Evolutionary conservation across 2,113 vertebrate genomes (phyloP).

Genomic region (Pitta sordida): DNA sequence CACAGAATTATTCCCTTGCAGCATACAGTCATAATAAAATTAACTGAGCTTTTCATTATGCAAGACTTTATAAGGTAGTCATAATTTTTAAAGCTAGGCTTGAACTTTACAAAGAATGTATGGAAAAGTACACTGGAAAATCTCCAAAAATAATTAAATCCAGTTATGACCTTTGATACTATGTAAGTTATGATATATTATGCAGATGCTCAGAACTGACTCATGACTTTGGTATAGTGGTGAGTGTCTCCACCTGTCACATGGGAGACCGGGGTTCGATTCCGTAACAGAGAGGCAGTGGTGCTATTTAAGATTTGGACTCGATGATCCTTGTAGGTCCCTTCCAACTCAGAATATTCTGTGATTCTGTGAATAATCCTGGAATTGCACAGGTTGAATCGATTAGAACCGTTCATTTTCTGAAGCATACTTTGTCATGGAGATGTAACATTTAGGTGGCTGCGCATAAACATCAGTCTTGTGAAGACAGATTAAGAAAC

Average conservation of each 20-base stretch:
- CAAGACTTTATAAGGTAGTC: background rate
- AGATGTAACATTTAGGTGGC: background rate
- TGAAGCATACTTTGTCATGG: background rate
- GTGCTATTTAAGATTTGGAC: too few species aligned
- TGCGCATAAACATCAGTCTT: background rate
- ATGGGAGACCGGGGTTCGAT: too few species aligned
- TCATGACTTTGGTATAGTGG: too few species aligned
- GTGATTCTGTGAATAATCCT: background rate
- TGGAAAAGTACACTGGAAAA: background rate
- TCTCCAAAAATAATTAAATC: background rate
- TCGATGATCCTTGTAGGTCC: too few species aligned
- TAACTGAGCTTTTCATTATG: background rate
- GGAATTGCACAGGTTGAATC: background rate
- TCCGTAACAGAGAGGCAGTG: too few species aligned
- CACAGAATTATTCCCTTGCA: background rate
- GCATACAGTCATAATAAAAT: background rate
- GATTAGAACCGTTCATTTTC: background rate
- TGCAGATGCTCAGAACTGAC: background rate
- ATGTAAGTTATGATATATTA: background rate
- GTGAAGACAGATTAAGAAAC: background rate
- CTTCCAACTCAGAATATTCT: too few species aligned
- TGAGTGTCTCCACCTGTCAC: too few species aligned
- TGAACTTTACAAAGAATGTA: background rate
- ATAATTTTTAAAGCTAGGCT: background rate
- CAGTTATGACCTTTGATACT: background rate